Conservation (phyloP, 2,888 invertebrate genomes). For the Dryadula phaetusa region DNA sequence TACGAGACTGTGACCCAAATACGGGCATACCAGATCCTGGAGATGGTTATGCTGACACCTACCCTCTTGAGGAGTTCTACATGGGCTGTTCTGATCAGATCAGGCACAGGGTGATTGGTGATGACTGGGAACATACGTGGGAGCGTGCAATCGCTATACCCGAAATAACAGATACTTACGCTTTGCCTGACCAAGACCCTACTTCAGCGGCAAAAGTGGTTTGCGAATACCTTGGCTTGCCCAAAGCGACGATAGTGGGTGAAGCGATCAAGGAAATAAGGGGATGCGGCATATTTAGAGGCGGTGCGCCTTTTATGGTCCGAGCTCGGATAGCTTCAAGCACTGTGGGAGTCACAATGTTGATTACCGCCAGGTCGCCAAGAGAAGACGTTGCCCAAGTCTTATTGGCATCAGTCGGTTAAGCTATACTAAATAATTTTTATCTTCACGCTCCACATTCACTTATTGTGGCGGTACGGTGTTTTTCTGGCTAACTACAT, state of each 20-base stretch:
- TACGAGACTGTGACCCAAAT: slow-evolving; percentile 98
- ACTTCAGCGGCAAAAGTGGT: slow-evolving; percentile 71
- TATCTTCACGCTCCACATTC: not conserved
- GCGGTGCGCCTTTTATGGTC: slow-evolving; percentile 95
- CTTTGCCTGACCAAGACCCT: slow-evolving; percentile 85
- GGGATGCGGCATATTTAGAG: slow-evolving; percentile 91
- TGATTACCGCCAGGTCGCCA: slow-evolving; percentile 94
- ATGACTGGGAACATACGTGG: slow-evolving; percentile 88
- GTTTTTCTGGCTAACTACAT: too few relatives aligned
- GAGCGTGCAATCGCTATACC: slow-evolving; percentile 87
- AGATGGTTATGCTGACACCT: slow-evolving; percentile 98
- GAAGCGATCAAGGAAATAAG: slow-evolving; percentile 75
- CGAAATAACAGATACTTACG: slow-evolving; percentile 97
- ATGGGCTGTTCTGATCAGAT: slow-evolving; percentile 74
- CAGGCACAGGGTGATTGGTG: slow-evolving; percentile 60
- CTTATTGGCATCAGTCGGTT: slow-evolving; percentile 93
- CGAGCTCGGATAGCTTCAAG: slow-evolving; percentile 91
- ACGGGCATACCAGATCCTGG: slow-evolving; percentile 97
- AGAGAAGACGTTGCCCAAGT: slow-evolving; percentile 94
- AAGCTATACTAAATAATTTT: slow-evolving; percentile 53
- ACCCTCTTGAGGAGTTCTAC: slow-evolving; percentile 93
- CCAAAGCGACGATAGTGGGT: slow-evolving; percentile 64
- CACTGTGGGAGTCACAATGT: slow-evolving; percentile 95
- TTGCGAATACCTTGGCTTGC: slow-evolving; percentile 71
- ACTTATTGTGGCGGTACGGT: too few relatives aligned